Evolutionary conservation across 2,888 invertebrate genomes (phyloP).

Genomic region (Pyralis farinalis): DNA sequence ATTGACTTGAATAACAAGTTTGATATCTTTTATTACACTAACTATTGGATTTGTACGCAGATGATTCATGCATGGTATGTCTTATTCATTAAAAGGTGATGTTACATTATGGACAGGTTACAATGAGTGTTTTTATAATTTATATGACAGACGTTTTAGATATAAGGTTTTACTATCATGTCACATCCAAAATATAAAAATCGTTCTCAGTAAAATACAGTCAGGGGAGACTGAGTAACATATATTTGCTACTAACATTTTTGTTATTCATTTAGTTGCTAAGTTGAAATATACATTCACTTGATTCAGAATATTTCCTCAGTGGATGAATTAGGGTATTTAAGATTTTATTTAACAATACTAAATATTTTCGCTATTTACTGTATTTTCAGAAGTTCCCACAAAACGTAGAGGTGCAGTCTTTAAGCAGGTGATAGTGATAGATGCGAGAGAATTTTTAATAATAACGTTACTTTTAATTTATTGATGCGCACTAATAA

Average conservation of each 20-base stretch:
- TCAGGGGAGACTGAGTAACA: too few species aligned
- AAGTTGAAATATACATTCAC: conserved; percentile 8
- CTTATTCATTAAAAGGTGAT: too few species aligned
- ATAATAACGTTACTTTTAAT: conserved; percentile 16
- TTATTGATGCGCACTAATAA: conserved; percentile 20
- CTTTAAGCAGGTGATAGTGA: conserved; percentile 35
- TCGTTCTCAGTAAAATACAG: too few species aligned
- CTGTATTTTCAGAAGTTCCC: conserved; percentile 48
- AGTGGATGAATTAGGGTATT: conserved; percentile 14
- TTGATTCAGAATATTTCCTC: not conserved
- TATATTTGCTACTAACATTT: not conserved
- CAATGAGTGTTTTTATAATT: too few species aligned
- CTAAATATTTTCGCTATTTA: conserved; percentile 26
- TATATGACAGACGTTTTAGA: too few species aligned
- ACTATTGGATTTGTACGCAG: too few species aligned
- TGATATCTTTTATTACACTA: too few species aligned
- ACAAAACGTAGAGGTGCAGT: conserved; percentile 44
- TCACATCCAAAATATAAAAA: too few species aligned
- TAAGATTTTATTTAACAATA: conserved; percentile 11
- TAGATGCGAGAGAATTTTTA: conserved; percentile 21
- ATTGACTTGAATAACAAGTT: too few species aligned
- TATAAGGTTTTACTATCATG: too few species aligned
- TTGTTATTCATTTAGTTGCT: conserved; percentile 9
- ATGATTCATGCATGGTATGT: too few species aligned
- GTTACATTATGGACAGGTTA: too few species aligned